Base-by-base conservation (phyloP, 2,113 vertebrate genomes). In the Geococcyx californianus region DNA sequence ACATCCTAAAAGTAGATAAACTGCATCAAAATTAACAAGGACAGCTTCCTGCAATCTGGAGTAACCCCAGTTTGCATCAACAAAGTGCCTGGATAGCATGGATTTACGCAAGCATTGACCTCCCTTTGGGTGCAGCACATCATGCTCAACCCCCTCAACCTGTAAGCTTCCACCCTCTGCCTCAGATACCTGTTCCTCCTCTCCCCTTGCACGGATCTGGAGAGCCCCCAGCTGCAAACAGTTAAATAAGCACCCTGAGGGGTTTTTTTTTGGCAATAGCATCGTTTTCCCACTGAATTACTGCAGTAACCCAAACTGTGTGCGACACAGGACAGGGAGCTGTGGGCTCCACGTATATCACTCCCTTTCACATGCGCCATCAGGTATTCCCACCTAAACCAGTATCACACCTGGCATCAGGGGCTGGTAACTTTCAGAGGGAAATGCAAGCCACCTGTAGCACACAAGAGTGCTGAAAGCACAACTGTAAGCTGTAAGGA, bases 351-450 rank as follows among this genome's bases (percentile, higher is more conserved):
- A 6, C 70, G 68, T 40, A 3, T 15, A 7, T 28, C 14, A 3
- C 3, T 68, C 36, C 5, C 40, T 62, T 28, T 25, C 40, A 45
- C 33, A 31, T 1, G 0, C 1, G 26, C 52, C 42, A 33, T 17
- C 52, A 34, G 24, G 19, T 38, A 29, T 26, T 44, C 5, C 0
- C 80, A 70, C 7, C 31, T 40, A 15, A 66, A 11, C 64, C 16
- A 58, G 2, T 2, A 40, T 40, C 59, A 42, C 60, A 10, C 16
- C 56, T 25, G 40, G 5, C 7, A 16, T 3, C 67, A 33, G 49
- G 16, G 83, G 23, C 29, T 34, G 31, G 5, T 24, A 18, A 20
- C 34, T 54, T 58, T 10, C n/a, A 64, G 28, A 44, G 29, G 11
- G 20, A 73, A 77, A 12, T 0, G 4, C 26, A 33, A 69, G 20